These are phyloP conservation scores for Toxotes jaculatrix DNA, from an alignment of 2,113 vertebrate genomes.

Conservation along the genomic window DNA sequence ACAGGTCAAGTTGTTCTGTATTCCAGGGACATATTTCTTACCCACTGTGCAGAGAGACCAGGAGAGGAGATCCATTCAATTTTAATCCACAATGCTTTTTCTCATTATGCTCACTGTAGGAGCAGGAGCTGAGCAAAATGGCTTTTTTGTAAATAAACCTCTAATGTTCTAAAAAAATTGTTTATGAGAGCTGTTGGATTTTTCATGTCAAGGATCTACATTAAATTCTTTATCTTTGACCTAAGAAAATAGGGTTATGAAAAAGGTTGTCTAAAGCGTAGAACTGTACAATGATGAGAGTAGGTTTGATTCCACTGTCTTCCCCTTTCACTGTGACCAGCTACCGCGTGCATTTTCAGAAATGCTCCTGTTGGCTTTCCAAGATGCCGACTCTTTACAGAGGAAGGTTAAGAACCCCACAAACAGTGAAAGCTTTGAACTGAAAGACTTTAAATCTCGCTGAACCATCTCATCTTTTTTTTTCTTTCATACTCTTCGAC, in stretches of 20 bases:
- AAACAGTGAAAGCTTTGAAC: not conserved
- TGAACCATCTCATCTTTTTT: slow-evolving; percentile 2
- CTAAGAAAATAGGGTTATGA: not conserved
- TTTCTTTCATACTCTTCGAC: not conserved
- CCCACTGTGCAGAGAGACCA: not conserved
- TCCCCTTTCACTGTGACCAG: not conserved
- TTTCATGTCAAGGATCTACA: not conserved
- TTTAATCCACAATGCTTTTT: not conserved
- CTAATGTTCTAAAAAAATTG: not conserved
- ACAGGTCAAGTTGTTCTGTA: not conserved
- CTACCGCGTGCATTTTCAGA: not conserved
- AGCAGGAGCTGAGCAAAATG: not conserved
- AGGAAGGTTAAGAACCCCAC: not conserved
- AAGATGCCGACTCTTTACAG: not conserved
- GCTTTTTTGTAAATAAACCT: not conserved
- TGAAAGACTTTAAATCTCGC: slow-evolving; percentile 2
- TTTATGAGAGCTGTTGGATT: not conserved
- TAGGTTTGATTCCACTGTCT: not conserved
- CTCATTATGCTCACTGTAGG: not conserved
- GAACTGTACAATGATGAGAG: not conserved
- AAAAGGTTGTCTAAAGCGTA: not conserved
- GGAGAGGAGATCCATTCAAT: not conserved
- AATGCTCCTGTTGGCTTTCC: not conserved
- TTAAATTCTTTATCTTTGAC: not conserved
- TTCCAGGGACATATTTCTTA: not conserved